Base-by-base conservation (phyloP, 1,140 invertebrate species). In the Papilio polytes region DNA sequence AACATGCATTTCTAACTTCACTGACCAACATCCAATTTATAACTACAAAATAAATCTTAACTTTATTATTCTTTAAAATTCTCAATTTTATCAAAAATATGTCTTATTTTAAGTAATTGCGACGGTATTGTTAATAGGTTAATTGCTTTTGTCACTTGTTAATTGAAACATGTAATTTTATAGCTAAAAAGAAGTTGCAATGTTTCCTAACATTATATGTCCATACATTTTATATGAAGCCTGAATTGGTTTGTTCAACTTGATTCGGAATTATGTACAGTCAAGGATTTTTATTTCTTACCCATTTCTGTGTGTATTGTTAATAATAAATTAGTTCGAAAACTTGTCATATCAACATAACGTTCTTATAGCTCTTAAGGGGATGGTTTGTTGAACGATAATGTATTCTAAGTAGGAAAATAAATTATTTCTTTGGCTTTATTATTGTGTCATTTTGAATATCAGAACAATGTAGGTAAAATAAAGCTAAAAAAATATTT, bases 1-100 rank as follows among this genome's bases (percentile, higher is more conserved):
- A 78, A 46, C 31, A 78, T 66, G 31, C 56, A 63, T 66, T 59
- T 78, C 31, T 51, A 22, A 36, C 59, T 63, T 18, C 63, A 70
- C 26, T 15, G 63, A 70, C 63, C 26, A 63, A 70, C 63, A 31
- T 26, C 63, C 63, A 1, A 70, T 66, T 3, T 13, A 56, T 56
- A 8, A 20, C 18, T 59, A 63, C 59, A 63, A 26, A 63, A 22
- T 63, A 20, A 63, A 20, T 26, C 9, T 63, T 13, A 63, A 63
- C 2, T 3, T 59, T 66, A 7, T 31, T 26, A 31, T 18, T 66
- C 63, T 15, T 15, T 15, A 70, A 15, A 70, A 22, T 31, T 48
- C 46, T 13, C 13, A 20, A 22, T 6, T 15, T 70, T 31, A 12
- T 70, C 26, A 36, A 13, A 70, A 36, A 70, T 18, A 1, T 26